A percentile compares a stretch with the other conserved stretches of the same genome.
phyloP scores from a whole-genome alignment of 2,797 vertebrate species.

The Aphelocoma californica region DNA sequence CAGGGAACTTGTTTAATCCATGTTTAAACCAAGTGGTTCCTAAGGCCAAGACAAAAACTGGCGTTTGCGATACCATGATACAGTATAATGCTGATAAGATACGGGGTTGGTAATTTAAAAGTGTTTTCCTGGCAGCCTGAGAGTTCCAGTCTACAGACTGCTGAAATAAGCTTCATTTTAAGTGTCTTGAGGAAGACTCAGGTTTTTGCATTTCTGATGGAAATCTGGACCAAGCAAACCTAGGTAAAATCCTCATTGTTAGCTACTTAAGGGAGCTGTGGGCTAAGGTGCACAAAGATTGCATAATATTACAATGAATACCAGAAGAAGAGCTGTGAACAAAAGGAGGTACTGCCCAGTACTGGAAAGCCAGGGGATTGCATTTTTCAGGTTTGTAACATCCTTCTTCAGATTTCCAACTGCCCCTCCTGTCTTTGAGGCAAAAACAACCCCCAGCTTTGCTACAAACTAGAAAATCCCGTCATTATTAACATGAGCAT shows the following conservation, averaged over 20 bases:
- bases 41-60: neutral
- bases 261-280: neutral
- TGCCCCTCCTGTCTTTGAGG: neutral
- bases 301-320: neutral
- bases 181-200: neutral
- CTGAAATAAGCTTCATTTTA: neutral
- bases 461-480: neutral
- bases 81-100: neutral
- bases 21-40: neutral
- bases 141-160: neutral
- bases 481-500: neutral
- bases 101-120: rapidly evolving
- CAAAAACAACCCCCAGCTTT: neutral
- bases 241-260: neutral
- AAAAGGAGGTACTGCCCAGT: neutral
- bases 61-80: neutral
- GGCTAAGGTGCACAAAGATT: neutral
- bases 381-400: neutral
- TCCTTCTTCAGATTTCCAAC: neutral
- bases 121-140: neutral
- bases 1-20: neutral
- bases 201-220: neutral
- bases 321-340: neutral
- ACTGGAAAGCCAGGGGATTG: neutral
- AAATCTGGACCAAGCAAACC: neutral